Conservation (phyloP, 1,140 invertebrate species). For the Penaeus indicus region DNA sequence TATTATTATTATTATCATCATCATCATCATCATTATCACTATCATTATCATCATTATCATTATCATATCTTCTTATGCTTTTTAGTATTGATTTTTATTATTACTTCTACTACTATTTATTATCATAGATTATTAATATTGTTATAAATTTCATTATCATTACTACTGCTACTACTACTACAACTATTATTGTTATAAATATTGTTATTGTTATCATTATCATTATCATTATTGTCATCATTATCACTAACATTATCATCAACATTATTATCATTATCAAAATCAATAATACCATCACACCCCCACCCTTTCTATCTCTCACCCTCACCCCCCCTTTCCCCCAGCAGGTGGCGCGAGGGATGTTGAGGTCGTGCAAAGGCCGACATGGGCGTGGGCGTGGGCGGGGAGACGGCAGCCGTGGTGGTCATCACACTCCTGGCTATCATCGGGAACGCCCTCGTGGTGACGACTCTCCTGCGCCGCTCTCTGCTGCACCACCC, state of each 20-base stretch:
- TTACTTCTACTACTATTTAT: background rate
- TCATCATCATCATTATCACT: background rate
- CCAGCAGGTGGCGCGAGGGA: background rate
- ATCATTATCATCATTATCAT: background rate
- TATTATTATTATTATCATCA: background rate
- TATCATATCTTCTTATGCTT: background rate
- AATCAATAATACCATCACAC: background rate
- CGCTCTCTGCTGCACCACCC: conserved; percentile 49
- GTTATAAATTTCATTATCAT: too few species aligned
- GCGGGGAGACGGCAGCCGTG: conserved; percentile 49
- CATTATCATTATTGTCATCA: background rate
- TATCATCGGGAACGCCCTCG: conserved; percentile 31
- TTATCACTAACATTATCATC: background rate
- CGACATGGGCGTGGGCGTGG: conserved; percentile 4
- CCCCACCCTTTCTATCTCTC: background rate
- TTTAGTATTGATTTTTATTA: background rate
- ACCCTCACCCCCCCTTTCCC: background rate
- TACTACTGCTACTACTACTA: background rate
- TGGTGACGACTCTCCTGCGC: conserved; percentile 31
- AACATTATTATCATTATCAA: background rate
- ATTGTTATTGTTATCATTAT: background rate
- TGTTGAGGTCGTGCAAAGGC: background rate
- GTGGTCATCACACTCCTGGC: conserved; percentile 41
- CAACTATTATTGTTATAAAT: too few species aligned
- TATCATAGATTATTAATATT: background rate